phyloP scores from a whole-genome alignment of 2,888 invertebrate species.

The Scaptomyza polygonia region DNA sequence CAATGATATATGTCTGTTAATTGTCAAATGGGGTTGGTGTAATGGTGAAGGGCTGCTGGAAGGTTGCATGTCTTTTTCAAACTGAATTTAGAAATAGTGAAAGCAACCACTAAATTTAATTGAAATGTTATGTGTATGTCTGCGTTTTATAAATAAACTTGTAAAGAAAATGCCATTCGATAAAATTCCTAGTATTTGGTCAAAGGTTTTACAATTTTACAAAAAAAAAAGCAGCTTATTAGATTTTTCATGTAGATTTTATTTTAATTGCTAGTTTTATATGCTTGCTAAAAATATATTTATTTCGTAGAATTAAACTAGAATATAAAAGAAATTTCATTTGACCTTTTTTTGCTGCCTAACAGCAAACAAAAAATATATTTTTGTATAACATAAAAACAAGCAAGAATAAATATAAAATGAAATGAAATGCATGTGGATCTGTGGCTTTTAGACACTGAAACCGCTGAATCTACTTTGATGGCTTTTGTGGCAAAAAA shows the following conservation, averaged over 20 bases:
- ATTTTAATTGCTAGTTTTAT: background rate
- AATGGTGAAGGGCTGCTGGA: background rate
- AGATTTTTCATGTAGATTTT: background rate
- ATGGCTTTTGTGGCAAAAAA: too few relatives aligned
- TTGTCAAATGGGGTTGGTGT: background rate
- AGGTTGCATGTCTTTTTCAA: background rate
- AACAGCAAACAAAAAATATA: too few relatives aligned
- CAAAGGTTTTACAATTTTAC: background rate
- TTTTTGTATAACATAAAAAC: background rate
- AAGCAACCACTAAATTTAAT: background rate
- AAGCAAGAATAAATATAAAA: too few relatives aligned
- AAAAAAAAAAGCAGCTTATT: background rate
- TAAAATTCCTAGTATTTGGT: background rate
- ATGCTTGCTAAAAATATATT: background rate
- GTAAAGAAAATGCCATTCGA: background rate
- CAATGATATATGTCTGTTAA: conserved; percentile 26
- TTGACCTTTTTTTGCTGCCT: too few relatives aligned
- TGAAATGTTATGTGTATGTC: background rate
- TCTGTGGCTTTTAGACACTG: too few relatives aligned
- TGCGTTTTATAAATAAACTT: background rate
- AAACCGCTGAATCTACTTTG: too few relatives aligned
- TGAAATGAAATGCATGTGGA: too few relatives aligned
- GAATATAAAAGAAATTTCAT: background rate
- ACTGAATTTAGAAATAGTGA: background rate
- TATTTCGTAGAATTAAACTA: background rate